Conservation (phyloP, 2,888 invertebrate genomes). For the Zeuzera pyrina region DNA sequence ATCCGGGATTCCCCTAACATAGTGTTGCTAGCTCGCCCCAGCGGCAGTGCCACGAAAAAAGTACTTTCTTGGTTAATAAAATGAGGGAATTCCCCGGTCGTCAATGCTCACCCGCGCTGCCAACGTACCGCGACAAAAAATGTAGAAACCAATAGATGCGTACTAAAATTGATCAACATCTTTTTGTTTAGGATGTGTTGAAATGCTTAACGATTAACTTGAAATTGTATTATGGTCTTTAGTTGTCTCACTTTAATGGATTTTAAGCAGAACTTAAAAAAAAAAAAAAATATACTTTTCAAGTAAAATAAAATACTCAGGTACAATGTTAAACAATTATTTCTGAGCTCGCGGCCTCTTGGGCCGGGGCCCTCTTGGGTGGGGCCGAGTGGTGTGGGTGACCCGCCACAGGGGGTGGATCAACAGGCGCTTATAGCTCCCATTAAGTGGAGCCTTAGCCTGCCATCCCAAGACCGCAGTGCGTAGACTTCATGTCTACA, state of each 20-base stretch:
- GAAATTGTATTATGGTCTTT: constrained; percentile 1
- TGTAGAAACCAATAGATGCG: constrained; percentile 4
- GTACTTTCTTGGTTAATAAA: constrained; percentile 3
- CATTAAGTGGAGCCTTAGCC: too few relatives aligned
- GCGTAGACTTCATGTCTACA: too few relatives aligned
- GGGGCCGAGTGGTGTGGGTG: constrained; percentile 8
- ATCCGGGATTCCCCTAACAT: constrained; percentile 1
- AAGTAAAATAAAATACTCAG: constrained; percentile 1
- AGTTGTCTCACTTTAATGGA: too few relatives aligned
- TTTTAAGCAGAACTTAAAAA: constrained; percentile 1
- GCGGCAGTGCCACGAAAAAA: constrained; percentile 3
- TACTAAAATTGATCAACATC: constrained; percentile 6
- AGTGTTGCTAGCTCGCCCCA: constrained; percentile 2
- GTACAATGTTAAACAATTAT: too few relatives aligned
- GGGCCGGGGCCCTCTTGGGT: constrained; percentile 2
- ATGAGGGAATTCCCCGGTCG: constrained; percentile 2
- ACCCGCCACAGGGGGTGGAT: too few relatives aligned
- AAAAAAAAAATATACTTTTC: background rate
- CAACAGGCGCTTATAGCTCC: too few relatives aligned
- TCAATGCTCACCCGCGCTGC: constrained; percentile 1
- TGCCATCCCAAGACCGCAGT: too few relatives aligned
- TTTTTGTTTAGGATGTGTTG: constrained; percentile 1
- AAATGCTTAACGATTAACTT: constrained; percentile 1
- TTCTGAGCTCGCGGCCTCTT: constrained; percentile 5
- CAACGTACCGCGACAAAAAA: constrained; percentile 6